Percentiles rank a stretch among this genome's conserved stretches.
These are phyloP conservation scores for Poecilia gillii DNA, from an alignment of 2,797 vertebrate species.

Conservation along the genomic window DNA sequence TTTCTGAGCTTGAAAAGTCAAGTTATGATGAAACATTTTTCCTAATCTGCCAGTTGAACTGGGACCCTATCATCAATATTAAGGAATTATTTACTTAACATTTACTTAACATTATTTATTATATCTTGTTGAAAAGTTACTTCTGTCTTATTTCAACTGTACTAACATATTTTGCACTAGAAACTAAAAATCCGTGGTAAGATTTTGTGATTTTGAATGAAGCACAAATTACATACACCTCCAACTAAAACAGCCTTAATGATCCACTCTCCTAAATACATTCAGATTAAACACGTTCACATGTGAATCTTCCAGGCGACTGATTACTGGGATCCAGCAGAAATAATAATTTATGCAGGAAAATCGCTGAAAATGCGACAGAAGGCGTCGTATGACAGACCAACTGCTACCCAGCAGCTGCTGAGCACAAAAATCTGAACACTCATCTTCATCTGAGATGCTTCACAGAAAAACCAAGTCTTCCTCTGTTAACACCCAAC, in stretches of 20 bases:
- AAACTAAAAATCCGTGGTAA: no score
- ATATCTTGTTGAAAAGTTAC: no score
- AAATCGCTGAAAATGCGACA: constrained; percentile 15
- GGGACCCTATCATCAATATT: no score
- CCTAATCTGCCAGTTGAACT: no score
- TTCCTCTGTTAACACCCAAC: constrained; percentile 11
- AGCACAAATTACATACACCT: not conserved
- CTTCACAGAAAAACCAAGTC: not conserved
- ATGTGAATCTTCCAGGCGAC: not conserved
- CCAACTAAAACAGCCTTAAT: not conserved
- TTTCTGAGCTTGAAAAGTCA: no score
- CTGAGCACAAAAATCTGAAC: not conserved
- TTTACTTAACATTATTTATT: no score
- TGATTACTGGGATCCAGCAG: not conserved
- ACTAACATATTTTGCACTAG: not conserved
- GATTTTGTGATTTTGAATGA: not conserved
- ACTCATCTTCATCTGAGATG: constrained; percentile 14
- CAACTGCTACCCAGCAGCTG: constrained; percentile 24
- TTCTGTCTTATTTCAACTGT: no score
- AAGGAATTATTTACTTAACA: no score
- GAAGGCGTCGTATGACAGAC: constrained; percentile 10
- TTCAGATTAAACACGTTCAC: not conserved
- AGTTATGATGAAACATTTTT: no score
- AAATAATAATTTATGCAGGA: not conserved
- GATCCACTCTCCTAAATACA: not conserved